Percentiles rank a stretch among this genome's conserved stretches.
Evolutionary conservation across 92 coral and sea anemone species (phyloP).

Genomic region (Umimayanthus chanpuru): DNA sequence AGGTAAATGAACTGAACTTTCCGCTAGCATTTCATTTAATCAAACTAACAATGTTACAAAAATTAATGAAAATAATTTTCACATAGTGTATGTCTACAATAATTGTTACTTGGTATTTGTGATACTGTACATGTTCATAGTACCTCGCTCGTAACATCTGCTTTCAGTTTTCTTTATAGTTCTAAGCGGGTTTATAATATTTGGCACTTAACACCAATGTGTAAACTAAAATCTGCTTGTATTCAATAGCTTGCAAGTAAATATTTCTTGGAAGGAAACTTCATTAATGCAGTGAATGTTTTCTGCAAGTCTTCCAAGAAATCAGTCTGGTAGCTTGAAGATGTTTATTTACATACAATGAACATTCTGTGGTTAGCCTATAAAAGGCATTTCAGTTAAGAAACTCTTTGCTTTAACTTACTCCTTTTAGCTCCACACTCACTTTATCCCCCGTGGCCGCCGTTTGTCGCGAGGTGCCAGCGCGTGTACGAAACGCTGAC

Average conservation of each 20-base stretch:
- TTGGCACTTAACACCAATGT: background rate
- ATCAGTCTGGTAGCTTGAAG: background rate
- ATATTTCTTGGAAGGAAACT: background rate
- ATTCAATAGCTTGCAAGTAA: background rate
- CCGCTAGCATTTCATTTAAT: no score
- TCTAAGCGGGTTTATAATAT: background rate
- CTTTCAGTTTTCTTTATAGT: background rate
- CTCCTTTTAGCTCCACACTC: background rate
- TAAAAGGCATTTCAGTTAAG: background rate
- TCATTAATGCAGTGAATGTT: no score
- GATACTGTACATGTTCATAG: no score
- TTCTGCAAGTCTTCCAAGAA: background rate
- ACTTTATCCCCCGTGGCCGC: background rate
- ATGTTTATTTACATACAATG: background rate
- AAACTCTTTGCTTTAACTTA: background rate
- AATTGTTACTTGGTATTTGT: no score
- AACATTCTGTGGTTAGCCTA: background rate
- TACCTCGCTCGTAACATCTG: background rate
- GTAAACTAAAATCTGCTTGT: no score
- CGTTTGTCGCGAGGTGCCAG: background rate
- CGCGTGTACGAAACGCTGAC: background rate
- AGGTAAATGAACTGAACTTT: no score
- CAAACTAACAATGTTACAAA: no score
- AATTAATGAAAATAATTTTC: no score
- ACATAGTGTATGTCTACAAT: no score